phyloP scores from a whole-genome alignment of 2,888 invertebrate genomes.

The Drepanosiphum platanoidis region DNA sequence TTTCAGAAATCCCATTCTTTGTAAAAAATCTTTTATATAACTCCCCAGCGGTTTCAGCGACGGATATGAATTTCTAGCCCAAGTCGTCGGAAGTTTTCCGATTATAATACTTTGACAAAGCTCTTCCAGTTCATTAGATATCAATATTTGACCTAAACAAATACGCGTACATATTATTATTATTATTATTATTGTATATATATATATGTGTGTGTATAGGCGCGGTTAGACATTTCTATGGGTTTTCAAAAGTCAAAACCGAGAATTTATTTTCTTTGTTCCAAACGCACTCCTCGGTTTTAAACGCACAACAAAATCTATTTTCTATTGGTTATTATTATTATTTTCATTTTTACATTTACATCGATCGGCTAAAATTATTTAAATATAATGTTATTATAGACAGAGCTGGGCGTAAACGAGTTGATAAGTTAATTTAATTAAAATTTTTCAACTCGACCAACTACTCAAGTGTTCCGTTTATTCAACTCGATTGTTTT shows the following conservation, averaged over 20 bases:
- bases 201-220: background rate
- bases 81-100: conserved; percentile 81
- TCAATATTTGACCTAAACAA: conserved; percentile 71
- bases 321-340: too few species aligned
- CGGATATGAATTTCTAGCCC: conserved; percentile 87
- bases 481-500: too few species aligned
- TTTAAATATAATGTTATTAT: too few species aligned
- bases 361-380: too few species aligned
- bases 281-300: too few species aligned
- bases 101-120: conserved; percentile 77
- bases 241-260: background rate
- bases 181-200: background rate
- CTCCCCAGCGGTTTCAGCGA: conserved; percentile 86
- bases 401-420: too few species aligned
- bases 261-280: too few species aligned
- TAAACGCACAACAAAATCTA: too few species aligned
- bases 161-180: background rate
- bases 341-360: too few species aligned
- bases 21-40: conserved; percentile 82
- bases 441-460: too few species aligned
- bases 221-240: background rate
- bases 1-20: conserved; percentile 74
- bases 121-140: conserved; percentile 85
- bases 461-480: too few species aligned
- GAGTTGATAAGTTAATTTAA: too few species aligned